Conservation (phyloP, 2,113 vertebrate genomes). For the Tyrannus savana region DNA sequence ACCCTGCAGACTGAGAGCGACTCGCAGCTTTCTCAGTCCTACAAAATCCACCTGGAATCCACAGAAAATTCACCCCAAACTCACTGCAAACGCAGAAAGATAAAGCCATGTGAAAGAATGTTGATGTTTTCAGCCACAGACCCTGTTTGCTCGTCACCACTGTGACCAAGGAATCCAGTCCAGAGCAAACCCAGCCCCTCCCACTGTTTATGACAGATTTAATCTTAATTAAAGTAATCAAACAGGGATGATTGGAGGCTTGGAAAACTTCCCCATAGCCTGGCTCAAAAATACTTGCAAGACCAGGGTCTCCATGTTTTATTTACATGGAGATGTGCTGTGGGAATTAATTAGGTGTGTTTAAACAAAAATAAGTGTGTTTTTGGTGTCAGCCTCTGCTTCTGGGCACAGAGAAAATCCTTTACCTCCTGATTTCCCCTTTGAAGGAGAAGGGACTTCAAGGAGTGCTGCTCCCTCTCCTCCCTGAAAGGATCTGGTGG, state of each 20-base stretch:
- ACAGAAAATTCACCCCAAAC: too few relatives aligned
- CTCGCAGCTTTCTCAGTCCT: not conserved
- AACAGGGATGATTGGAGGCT: not conserved
- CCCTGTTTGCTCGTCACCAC: not conserved
- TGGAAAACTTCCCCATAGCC: not conserved
- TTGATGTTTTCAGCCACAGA: not conserved
- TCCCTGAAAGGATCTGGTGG: not conserved
- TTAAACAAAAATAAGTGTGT: not conserved
- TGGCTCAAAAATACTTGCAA: not conserved
- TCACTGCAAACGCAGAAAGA: not conserved
- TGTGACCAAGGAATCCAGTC: not conserved
- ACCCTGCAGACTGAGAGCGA: not conserved
- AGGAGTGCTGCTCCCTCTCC: not conserved
- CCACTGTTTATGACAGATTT: not conserved
- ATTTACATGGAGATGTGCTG: not conserved
- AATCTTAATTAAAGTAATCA: conserved; percentile 36
- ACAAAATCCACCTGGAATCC: not conserved
- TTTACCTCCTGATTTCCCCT: not conserved
- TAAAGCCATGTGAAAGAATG: accelerated
- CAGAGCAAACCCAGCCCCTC: not conserved
- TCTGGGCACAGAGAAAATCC: not conserved
- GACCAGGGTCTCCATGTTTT: not conserved
- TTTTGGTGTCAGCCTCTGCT: not conserved
- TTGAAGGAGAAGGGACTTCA: not conserved
- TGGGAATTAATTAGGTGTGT: not conserved